Evolutionary conservation across 2,888 invertebrate species (phyloP), one percentile per base, ranked within the genome.

Genomic region (Cryptops parisi): DNA sequence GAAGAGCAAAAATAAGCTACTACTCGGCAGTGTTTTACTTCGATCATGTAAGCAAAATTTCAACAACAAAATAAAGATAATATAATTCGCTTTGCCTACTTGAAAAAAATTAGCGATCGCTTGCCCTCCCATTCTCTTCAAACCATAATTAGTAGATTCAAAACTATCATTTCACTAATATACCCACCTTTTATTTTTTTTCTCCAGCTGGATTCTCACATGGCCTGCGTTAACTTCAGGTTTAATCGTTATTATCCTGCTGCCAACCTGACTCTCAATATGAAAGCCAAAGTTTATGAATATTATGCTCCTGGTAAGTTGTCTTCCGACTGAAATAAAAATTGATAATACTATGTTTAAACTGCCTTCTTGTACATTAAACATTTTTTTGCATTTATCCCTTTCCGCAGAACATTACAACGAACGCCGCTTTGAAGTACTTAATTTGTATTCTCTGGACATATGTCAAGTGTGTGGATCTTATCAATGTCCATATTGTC

Each of bases 381-480:
- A n/a, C n/a, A n/a, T 38, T 15, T 43, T 15, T 15, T 9, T 19
- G 9, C 17, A 15, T 4, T 51, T 54, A 51, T 56, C 53, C 60
- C 55, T 55, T 39, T 58, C 75, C 74, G 15, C 74, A 85, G 90
- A 90, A 70, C 84, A 89, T 24, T 91, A 84, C 71, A 90, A 91
- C 71, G 89, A 90, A 74, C 82, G 84, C 0, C 84, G 91, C 69
- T 87, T 88, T 68, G 88, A 90, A 72, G 80, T 88, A 2, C 74
- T 86, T 47, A 82, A 86, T 19, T 84, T 87, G 0, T 89, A 88
- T 70, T 75, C 85, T 24, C 73, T 91, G 55, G 89, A 89, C 68
- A 89, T 91, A 60, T 91, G 91, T 69, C 89, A 90, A 67, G 90
- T 91, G 5, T 91, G 91, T 67, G 91, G 90, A 55, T 90, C 89